These are phyloP conservation scores for Ammospiza caudacuta DNA, from an alignment of 2,113 vertebrate species.

Conservation along the genomic window DNA sequence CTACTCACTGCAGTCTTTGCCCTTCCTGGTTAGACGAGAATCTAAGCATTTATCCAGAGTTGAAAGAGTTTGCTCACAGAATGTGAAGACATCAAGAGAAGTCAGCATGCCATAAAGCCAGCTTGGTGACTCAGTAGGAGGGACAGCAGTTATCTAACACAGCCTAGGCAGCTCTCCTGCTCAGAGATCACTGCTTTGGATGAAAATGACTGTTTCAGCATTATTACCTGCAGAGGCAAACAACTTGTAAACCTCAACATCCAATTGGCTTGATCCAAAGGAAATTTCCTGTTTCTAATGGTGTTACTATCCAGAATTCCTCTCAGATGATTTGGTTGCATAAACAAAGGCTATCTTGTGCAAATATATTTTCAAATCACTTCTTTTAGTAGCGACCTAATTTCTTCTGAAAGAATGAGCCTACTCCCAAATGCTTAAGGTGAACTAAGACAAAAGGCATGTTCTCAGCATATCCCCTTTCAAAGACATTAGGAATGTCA, in stretches of 20 bases:
- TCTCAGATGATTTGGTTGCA: not conserved
- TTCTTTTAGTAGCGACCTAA: not conserved
- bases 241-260: not conserved
- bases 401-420: not conserved
- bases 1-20: not conserved
- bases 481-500: not conserved
- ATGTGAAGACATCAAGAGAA: not conserved
- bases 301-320: not conserved
- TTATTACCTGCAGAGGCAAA: not conserved
- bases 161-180: not conserved
- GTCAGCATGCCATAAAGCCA: not conserved
- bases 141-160: not conserved
- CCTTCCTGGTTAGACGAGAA: not conserved
- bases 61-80: not conserved
- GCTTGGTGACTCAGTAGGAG: not conserved
- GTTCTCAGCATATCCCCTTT: not conserved
- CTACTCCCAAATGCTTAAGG: not conserved
- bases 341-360: not conserved
- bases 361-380: conserved; percentile 7
- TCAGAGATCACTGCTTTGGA: not conserved
- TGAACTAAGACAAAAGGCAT: not conserved
- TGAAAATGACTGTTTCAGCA: rapidly evolving
- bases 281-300: not conserved
- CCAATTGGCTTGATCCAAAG: not conserved
- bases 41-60: not conserved